Evolutionary conservation across 2,113 vertebrate species (phyloP).

Genomic region (Hemicordylus capensis): DNA sequence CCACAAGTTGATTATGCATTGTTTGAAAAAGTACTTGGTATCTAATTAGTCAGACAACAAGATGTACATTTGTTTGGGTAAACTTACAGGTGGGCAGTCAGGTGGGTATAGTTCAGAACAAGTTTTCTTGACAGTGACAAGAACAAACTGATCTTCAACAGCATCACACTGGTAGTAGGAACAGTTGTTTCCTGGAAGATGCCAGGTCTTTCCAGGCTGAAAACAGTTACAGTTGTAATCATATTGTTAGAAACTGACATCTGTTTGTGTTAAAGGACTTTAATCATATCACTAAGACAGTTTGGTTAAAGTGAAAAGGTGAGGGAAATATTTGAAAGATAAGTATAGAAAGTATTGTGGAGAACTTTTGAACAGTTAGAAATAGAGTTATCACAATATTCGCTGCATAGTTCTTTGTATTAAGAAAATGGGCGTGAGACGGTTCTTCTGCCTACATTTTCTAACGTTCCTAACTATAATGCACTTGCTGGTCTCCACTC

Average conservation of each 20-base stretch:
- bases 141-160: slow-evolving; percentile 28
- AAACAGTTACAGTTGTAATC: slow-evolving; percentile 21
- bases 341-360: neutral
- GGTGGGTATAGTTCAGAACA: slow-evolving; percentile 48
- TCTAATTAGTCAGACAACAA: neutral
- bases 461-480: neutral
- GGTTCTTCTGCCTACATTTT: neutral
- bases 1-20: too few relatives aligned
- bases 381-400: neutral
- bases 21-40: too few relatives aligned
- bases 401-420: neutral
- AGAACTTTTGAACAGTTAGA: neutral
- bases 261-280: neutral
- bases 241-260: slow-evolving; percentile 14
- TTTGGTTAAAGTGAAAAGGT: neutral
- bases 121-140: slow-evolving; percentile 40
- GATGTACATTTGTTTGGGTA: neutral
- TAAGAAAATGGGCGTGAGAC: neutral
- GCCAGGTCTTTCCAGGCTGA: slow-evolving; percentile 72
- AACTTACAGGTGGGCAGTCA: slow-evolving; percentile 68
- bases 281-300: neutral
- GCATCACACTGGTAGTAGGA: slow-evolving; percentile 67
- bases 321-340: too few relatives aligned
- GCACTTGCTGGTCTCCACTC: neutral
- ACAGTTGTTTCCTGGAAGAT: slow-evolving; percentile 57